A percentile compares a stretch with the other conserved stretches of the same genome.
These are phyloP conservation scores for Drosophila ficusphila DNA, from an alignment of 1,140 invertebrate species.

Conservation along the genomic window DNA sequence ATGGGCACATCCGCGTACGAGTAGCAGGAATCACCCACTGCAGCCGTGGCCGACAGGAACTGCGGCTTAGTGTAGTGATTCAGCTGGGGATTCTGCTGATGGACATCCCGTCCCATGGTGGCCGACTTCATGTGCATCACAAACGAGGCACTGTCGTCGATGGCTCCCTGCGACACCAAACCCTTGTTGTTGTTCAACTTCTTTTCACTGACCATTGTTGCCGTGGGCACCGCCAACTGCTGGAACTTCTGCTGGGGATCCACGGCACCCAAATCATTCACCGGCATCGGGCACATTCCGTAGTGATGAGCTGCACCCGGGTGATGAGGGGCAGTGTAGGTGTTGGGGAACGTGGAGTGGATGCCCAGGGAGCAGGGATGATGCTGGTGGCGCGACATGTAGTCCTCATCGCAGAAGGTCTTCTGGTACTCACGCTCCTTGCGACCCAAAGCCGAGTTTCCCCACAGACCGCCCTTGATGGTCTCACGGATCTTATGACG, in stretches of 20 bases:
- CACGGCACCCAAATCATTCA: conserved; percentile 65
- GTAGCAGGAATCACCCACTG: conserved; percentile 77
- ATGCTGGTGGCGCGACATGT: conserved; percentile 88
- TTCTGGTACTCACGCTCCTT: conserved; percentile 95
- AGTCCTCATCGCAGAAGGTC: conserved; percentile 94
- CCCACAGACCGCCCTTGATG: conserved; percentile 91
- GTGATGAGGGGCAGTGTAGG: conserved; percentile 84
- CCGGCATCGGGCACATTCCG: conserved; percentile 86
- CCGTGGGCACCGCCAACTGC: conserved; percentile 78
- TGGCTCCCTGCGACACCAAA: conserved; percentile 34
- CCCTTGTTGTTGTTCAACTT: conserved; percentile 69
- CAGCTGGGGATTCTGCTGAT: conserved; percentile 36
- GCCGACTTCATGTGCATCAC: conserved; percentile 76
- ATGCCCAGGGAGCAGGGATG: conserved; percentile 86
- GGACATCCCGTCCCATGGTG: conserved; percentile 52
- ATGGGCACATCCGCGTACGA: conserved; percentile 81
- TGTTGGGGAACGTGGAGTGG: conserved; percentile 85
- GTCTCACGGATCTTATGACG: conserved; percentile 91
- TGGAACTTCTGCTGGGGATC: conserved; percentile 74
- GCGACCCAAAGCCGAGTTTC: conserved; percentile 89
- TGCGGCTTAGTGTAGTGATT: conserved; percentile 82
- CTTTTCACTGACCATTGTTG: conserved; percentile 72
- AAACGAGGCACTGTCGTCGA: conserved; percentile 74
- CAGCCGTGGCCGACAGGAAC: conserved; percentile 67
- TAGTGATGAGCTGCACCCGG: conserved; percentile 87